Evolutionary conservation across 2,113 vertebrate species (phyloP).

Genomic region (Coryphaenoides rupestris): DNA sequence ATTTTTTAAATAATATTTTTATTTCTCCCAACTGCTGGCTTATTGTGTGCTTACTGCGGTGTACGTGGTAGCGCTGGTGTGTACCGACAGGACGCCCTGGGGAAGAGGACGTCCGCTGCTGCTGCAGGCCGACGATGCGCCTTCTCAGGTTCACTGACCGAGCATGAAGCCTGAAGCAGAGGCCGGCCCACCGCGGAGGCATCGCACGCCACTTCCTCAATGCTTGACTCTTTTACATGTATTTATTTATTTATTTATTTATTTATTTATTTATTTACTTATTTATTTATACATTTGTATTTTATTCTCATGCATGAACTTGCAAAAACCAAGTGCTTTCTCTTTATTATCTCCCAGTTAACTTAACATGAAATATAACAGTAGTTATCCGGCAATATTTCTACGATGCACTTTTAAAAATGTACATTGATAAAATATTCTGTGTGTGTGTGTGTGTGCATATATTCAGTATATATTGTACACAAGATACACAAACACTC

Average conservation of each 20-base stretch:
- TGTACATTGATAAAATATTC: slow-evolving; percentile 32
- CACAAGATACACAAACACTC: slow-evolving; percentile 17
- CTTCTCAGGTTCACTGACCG: slow-evolving; percentile 72
- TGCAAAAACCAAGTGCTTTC: slow-evolving; percentile 39
- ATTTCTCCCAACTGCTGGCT: slow-evolving; percentile 30
- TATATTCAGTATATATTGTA: slow-evolving; percentile 37
- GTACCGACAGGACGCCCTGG: slow-evolving; percentile 40
- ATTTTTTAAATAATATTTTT: slow-evolving; percentile 60
- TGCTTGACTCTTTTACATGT: slow-evolving; percentile 22
- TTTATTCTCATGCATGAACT: slow-evolving; percentile 64
- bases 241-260: slow-evolving; percentile 31
- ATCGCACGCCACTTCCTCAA: slow-evolving; percentile 62
- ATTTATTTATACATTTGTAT: slow-evolving; percentile 31
- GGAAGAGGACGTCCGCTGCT: slow-evolving; percentile 35
- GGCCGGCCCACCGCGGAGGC: slow-evolving; percentile 17
- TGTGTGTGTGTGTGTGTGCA: slow-evolving; percentile 39
- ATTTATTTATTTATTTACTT: slow-evolving; percentile 48
- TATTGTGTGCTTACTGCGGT: slow-evolving; percentile 31
- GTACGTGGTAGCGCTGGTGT: slow-evolving; percentile 29
- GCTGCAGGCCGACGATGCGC: slow-evolving; percentile 11
- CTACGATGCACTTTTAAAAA: slow-evolving; percentile 57
- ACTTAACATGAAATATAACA: slow-evolving; percentile 37
- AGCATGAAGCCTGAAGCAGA: slow-evolving; percentile 61
- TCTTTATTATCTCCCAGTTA: slow-evolving; percentile 31
- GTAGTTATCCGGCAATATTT: slow-evolving; percentile 62